Evolutionary conservation across 2,888 invertebrate species (phyloP), one percentile per base, ranked within the genome.

Genomic region (Xestobium rufovillosum): DNA sequence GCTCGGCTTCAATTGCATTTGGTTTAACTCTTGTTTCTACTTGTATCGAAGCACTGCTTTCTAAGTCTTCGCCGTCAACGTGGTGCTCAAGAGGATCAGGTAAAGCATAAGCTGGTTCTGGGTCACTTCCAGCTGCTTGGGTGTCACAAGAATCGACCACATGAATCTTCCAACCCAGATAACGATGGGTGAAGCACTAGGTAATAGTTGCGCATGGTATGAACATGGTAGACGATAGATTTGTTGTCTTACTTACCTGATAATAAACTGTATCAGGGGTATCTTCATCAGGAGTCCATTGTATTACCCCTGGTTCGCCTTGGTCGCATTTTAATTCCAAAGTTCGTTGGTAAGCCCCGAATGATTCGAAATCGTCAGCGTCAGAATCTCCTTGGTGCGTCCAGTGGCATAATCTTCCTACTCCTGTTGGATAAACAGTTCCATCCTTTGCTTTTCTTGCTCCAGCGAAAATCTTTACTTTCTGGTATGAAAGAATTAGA

Each of bases 121-220:
- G 65, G 47, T 77, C 73, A 42, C 77, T 78, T 13, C 70, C 76
- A 2, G 65, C 65, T 28, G 64, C 59, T 38, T 60, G 56, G 11
- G 60, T 63, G 47, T 87, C 84, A 56, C 90, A 91, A 29, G 75
- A 72, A 61, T 95, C 91, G 45, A 83, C 71, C 1, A 96, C 89
- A 63, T 88, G 83, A 53, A 96, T 94, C 68, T 89, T 91, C 90
- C 92, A 94, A 31, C 95, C 95, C 56, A 95, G 78, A 61, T 92
- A 80, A 44, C 91, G 84, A 64, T 92, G 91, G 3, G 89, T 84
- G 72, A 82, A 94, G 63, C 94, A 94, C 83, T 95, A 72, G 71
- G 49, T 52, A 51, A 43, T 48, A 46, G 26, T 36, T 19, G 29
- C 28, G 25, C 38, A 28, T 19, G 9, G 28, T 27, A n/a, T 11